Conservation (phyloP, 2,888 invertebrate genomes). For the Phymatocera aterrima region DNA sequence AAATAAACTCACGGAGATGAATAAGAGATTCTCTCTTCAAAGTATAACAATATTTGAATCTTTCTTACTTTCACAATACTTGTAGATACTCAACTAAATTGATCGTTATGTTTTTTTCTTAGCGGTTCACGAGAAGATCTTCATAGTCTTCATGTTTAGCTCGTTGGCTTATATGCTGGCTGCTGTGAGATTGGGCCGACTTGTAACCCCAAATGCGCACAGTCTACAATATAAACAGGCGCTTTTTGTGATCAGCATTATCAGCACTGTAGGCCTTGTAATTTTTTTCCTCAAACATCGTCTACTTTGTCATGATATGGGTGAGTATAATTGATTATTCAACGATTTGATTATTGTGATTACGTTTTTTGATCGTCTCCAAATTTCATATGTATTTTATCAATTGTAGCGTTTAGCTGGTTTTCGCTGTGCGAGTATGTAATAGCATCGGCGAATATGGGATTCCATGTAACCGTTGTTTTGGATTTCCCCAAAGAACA, state of each 20-base stretch:
- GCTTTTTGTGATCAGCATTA: conserved; percentile 85
- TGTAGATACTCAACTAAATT: too few relatives aligned
- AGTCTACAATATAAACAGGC: conserved; percentile 80
- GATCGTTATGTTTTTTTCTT: conserved; percentile 67
- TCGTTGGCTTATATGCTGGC: conserved; percentile 90
- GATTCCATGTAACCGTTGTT: conserved; percentile 92
- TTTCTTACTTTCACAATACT: too few relatives aligned
- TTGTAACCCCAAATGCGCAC: conserved; percentile 72
- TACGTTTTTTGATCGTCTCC: conserved; percentile 28
- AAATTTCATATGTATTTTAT: conserved; percentile 33
- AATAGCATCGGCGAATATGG: conserved; percentile 94
- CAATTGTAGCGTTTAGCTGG: conserved; percentile 91
- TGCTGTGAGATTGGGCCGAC: conserved; percentile 79
- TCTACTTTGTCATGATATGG: conserved; percentile 91
- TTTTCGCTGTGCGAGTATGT: conserved; percentile 96
- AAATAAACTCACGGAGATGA: too few relatives aligned
- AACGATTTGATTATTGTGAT: conserved; percentile 25
- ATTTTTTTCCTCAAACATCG: conserved; percentile 94
- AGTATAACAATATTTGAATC: too few relatives aligned
- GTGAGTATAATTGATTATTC: conserved; percentile 75
- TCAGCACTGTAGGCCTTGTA: conserved; percentile 88
- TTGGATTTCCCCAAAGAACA: conserved; percentile 91
- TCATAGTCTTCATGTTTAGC: conserved; percentile 92
- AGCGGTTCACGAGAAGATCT: conserved; percentile 94
- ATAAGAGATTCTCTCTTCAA: too few relatives aligned